These are phyloP conservation scores for Dolichomitus sp. DNA, from an alignment of 2,888 invertebrate species.

Conservation along the genomic window DNA sequence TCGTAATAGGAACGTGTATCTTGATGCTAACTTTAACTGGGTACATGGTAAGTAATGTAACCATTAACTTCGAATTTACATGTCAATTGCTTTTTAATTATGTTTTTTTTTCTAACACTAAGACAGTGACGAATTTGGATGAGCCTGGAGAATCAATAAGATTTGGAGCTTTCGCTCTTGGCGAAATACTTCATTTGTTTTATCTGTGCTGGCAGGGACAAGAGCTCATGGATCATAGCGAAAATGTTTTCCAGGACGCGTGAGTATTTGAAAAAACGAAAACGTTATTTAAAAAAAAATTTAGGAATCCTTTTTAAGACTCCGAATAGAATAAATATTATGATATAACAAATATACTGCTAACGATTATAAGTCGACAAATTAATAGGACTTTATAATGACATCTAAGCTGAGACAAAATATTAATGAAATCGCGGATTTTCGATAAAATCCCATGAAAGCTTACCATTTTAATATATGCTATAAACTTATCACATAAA, in stretches of 20 bases:
- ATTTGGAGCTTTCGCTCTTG: slow-evolving; percentile 10
- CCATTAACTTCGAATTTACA: not conserved
- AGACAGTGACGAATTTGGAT: slow-evolving; percentile 24
- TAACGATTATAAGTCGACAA: no score
- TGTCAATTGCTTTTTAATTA: not conserved
- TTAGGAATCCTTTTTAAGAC: no score
- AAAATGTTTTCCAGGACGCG: slow-evolving; percentile 24
- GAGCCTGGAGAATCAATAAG: slow-evolving; percentile 16
- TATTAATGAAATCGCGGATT: not conserved
- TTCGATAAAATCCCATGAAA: not conserved
- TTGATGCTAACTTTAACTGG: slow-evolving; percentile 7
- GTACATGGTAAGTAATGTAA: not conserved
- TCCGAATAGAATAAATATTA: no score
- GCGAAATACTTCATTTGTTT: slow-evolving; percentile 5
- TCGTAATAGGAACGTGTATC: slow-evolving; percentile 3
- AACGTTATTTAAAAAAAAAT: no score
- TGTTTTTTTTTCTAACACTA: not conserved
- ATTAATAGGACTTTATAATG: no score
- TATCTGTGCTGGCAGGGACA: slow-evolving; percentile 24
- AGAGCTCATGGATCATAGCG: slow-evolving; percentile 24
- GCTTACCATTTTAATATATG: not conserved
- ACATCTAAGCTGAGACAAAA: no score
- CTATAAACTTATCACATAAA: not conserved
- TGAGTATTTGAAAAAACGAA: not conserved
- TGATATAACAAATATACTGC: no score